phyloP scores from a whole-genome alignment of 2,113 vertebrate species.

The Tyrannus savana region DNA sequence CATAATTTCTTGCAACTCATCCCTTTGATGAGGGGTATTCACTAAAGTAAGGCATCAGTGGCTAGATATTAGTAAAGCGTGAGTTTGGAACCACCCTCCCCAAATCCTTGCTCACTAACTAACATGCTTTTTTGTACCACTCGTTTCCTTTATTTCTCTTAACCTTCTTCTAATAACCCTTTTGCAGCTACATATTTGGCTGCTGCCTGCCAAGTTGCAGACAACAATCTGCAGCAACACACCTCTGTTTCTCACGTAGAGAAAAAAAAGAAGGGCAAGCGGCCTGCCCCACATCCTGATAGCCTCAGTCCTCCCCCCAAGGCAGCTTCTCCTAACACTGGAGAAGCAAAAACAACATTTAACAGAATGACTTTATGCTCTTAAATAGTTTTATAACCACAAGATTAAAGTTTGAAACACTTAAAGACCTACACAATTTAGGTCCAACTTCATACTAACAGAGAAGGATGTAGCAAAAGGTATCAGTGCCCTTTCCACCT shows the following conservation, averaged over 20 bases:
- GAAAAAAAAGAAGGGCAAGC: not conserved
- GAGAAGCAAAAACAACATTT: rapidly evolving
- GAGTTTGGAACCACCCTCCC: not conserved
- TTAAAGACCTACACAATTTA: not conserved
- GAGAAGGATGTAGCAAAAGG: not conserved
- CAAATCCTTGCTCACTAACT: not conserved
- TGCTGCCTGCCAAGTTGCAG: not conserved
- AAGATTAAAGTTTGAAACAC: not conserved
- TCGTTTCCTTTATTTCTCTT: not conserved
- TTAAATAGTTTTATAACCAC: not conserved
- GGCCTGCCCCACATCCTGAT: not conserved
- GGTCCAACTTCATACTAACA: not conserved
- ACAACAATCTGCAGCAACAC: not conserved
- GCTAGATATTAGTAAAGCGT: rapidly evolving
- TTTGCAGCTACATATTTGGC: not conserved
- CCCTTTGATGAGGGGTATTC: not conserved
- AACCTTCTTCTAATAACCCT: not conserved
- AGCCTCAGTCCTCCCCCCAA: not conserved
- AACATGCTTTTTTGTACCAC: not conserved
- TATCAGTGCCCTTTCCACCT: not conserved
- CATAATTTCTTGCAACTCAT: not conserved
- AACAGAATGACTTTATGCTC: not conserved
- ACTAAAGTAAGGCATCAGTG: not conserved
- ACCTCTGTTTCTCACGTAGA: not conserved
- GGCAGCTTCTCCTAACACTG: not conserved